Evolutionary conservation across 2,797 vertebrate species (phyloP), one percentile per base, ranked within the genome.

Genomic region (Megaceryle alcyon): DNA sequence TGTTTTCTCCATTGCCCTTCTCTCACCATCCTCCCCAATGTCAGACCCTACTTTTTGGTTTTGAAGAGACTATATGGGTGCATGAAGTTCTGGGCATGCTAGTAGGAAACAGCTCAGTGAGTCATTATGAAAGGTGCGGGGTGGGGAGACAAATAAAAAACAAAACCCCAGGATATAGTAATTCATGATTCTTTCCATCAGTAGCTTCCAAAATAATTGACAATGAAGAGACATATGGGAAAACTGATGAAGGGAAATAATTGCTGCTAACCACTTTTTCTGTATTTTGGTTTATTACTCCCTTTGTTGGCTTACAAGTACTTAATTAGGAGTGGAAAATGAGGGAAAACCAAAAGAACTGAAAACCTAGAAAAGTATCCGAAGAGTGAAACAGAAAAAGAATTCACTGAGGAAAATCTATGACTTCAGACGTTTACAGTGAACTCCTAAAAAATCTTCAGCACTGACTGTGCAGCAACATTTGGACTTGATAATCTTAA

Each of bases 1-100:
- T 0, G 0, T 56, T 80, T 79, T 72, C 17, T 86, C 12, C 21
- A 26, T 3, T 25, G 4, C 3, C 9, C 13, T 13, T 3, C 2
- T 54, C 14, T 19, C n/a, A 35, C 29, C 10, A 7, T 59, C 2
- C 4, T 6, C 7, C 15, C 20, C 9, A 28, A 8, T 15, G 85
- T 5, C 14, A 72, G 25, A 69, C 6, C 2, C 7, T 57, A 7
- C 2, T 20, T 71, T 70, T 43, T 93, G 11, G 21, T 71, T 78
- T n/a, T 15, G 4, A 8, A 26, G 35, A 39, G n/a, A 51, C 3
- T 44, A 20, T 14, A 37, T 4, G 7, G 19, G 14, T 43, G 13
- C 35, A 35, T 35, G 26, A 69, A 56, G 31, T 25, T 77, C 7
- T 19, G 22, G 21, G 29, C 7, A 37, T 28, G 12, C 1, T 56